Base-by-base conservation (phyloP, 2,797 vertebrate genomes). In the Ataeniobius toweri region DNA sequence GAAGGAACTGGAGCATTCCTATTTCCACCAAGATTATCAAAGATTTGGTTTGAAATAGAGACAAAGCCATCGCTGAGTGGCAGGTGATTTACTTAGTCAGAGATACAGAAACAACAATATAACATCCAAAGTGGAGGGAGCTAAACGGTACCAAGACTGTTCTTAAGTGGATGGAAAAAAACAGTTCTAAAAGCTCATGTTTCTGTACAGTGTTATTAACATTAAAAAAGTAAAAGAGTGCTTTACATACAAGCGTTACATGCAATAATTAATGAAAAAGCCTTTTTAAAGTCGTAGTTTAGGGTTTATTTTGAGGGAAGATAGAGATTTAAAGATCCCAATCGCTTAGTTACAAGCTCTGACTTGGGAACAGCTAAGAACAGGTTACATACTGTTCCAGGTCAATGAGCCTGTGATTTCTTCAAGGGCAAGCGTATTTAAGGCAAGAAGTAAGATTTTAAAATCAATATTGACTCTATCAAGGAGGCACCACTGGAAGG, bases 41-140 rank as follows among this genome's bases (percentile, higher is more conserved):
- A 82, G 75, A 76, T 88, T 87, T 36, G 69, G 73, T 72, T 73
- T 65, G 70, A 73, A 75, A 1, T 36, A 14, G 68, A 56, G 53
- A 80, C 80, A 81, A 90, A 84, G 73, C 76, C 2, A 71, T 80
- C 83, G 86, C 89, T 87, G 88, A 88, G 86, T 74, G 80, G 76
- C 85, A 78, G 85, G 71, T 84, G 85, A 88, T 59, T 63, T 58
- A 83, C 71, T 73, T 41, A 79, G 78, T 67, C 73, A 74, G 74
- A 76, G 63, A 79, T 79, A 59, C 79, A 74, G 78, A 87, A 86
- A 85, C 84, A 71, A 78, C 26, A n/a, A 59, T 74, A 59, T 48
- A 68, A 79, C 59, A 71, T 79, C 24, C 63, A 70, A 74, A 22
- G 50, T 74, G 50, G 74, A 69, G 73, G 79, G 71, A 74, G 65